Conservation (phyloP, 2,888 invertebrate species). For the Celastrina argiolus region DNA sequence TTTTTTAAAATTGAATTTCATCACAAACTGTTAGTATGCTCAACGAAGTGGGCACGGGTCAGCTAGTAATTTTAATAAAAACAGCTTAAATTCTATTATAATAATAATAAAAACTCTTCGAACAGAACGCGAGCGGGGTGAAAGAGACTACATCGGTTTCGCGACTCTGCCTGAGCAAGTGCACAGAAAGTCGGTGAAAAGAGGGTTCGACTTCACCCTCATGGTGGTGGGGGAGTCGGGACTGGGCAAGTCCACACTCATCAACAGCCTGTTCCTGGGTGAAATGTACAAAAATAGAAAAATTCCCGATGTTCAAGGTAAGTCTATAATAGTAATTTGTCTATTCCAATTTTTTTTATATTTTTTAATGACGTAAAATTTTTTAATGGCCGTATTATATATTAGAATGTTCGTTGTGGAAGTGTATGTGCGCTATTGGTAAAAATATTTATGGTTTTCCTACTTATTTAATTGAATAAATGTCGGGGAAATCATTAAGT, state of each 20-base stretch:
- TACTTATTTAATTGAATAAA: slow-evolving; percentile 9
- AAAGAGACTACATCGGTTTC: slow-evolving; percentile 94
- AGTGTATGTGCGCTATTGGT: not conserved
- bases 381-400: no score
- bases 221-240: slow-evolving; percentile 98
- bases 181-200: slow-evolving; percentile 96
- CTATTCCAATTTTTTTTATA: not conserved
- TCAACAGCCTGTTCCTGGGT: slow-evolving; percentile 95
- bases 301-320: slow-evolving; percentile 84
- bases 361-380: no score
- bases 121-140: slow-evolving; percentile 75
- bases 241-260: slow-evolving; percentile 94
- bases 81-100: no score
- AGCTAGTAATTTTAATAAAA: no score
- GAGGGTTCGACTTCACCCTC: slow-evolving; percentile 96
- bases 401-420: not conserved
- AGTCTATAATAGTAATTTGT: not conserved
- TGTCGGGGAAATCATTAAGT: not conserved
- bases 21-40: no score
- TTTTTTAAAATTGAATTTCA: no score
- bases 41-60: no score
- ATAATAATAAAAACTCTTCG: slow-evolving; percentile 23
- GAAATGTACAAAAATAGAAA: slow-evolving; percentile 93
- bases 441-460: not conserved
- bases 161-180: slow-evolving; percentile 97